phyloP scores from a whole-genome alignment of 1,140 invertebrate genomes.

The Trypoxylus dichotomus region DNA sequence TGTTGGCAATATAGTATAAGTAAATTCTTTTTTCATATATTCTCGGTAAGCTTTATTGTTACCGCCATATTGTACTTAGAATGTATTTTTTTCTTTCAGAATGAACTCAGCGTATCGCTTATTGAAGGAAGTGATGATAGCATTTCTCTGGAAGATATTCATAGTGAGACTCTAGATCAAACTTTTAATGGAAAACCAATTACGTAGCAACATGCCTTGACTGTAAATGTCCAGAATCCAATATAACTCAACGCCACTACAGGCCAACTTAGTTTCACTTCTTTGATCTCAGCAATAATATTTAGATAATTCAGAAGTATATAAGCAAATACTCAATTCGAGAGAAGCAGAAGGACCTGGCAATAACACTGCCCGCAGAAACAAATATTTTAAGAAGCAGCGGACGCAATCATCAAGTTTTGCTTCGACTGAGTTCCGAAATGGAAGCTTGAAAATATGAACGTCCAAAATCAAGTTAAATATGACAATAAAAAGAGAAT shows the following conservation, averaged over 20 bases:
- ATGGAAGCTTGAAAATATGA: not conserved
- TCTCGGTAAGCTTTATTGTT: no score
- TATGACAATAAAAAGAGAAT: constrained; percentile 51
- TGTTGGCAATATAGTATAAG: no score
- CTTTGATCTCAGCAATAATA: constrained; percentile 45
- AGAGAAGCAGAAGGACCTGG: not conserved
- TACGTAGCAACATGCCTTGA: constrained; percentile 14
- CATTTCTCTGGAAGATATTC: constrained; percentile 29
- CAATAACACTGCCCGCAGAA: constrained; percentile 29
- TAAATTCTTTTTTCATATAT: no score
- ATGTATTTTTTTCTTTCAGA: constrained; percentile 37
- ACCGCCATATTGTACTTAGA: no score
- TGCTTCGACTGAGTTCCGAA: not conserved
- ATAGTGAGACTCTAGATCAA: not conserved
- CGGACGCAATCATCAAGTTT: not conserved
- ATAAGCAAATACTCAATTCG: not conserved
- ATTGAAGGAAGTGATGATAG: constrained; percentile 39
- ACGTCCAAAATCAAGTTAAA: constrained; percentile 37
- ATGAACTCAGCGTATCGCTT: constrained; percentile 45
- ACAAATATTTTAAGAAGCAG: not conserved
- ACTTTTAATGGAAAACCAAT: constrained; percentile 29
- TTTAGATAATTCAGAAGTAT: constrained; percentile 13
- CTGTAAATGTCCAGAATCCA: not conserved
- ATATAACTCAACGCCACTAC: not conserved
- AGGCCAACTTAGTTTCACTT: constrained; percentile 14